Conservation (phyloP, 2,888 invertebrate species). For the Meloe dianella region DNA sequence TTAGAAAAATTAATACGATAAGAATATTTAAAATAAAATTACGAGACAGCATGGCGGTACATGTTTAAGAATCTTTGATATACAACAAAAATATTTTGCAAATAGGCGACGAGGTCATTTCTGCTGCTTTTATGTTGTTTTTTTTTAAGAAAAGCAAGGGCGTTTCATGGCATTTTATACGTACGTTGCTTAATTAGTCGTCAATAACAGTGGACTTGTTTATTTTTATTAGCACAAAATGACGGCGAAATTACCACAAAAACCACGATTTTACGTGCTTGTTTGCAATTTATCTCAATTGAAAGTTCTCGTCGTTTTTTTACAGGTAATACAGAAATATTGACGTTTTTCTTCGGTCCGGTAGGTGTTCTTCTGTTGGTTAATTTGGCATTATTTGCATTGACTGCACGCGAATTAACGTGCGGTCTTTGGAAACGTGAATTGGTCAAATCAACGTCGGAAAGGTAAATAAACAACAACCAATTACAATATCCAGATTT, state of each 20-base stretch:
- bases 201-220: background rate
- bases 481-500: background rate
- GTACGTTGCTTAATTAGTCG: background rate
- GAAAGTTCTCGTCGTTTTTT: slow-evolving; percentile 31
- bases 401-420: slow-evolving; percentile 83
- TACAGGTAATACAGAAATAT: slow-evolving; percentile 76
- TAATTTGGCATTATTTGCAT: slow-evolving; percentile 79
- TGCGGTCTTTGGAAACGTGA: slow-evolving; percentile 89
- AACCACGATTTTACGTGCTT: background rate
- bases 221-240: background rate
- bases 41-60: slow-evolving; percentile 5
- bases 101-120: background rate
- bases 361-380: slow-evolving; percentile 79
- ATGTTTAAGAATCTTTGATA: background rate
- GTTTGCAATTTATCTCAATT: background rate
- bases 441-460: slow-evolving; percentile 83
- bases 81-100: background rate
- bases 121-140: background rate
- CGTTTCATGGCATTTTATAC: slow-evolving; percentile 10
- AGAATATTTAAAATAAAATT: background rate
- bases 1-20: background rate
- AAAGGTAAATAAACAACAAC: slow-evolving; percentile 62
- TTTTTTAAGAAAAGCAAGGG: slow-evolving; percentile 10
- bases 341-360: slow-evolving; percentile 86
- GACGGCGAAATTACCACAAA: background rate